These are phyloP conservation scores for Formica selysi DNA, from an alignment of 1,140 invertebrate species.

Conservation along the genomic window DNA sequence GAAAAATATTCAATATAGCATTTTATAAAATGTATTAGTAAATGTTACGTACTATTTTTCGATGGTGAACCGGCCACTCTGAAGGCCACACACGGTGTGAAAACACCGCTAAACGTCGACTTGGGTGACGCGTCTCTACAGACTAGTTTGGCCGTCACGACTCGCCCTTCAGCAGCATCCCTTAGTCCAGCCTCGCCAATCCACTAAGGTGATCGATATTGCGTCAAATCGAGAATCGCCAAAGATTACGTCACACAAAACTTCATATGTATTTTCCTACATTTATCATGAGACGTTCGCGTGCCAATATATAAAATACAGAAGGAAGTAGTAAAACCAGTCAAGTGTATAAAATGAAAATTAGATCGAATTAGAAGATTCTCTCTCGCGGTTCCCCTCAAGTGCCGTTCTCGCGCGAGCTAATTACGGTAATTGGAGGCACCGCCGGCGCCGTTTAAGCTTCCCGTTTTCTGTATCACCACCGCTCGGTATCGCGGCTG, in stretches of 20 bases:
- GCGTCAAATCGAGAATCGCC: not conserved
- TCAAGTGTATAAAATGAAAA: conserved; percentile 3
- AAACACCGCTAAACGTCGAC: conserved; percentile 87
- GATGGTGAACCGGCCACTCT: conserved; percentile 93
- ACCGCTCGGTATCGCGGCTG: not conserved
- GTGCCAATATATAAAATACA: not conserved
- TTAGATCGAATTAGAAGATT: not conserved
- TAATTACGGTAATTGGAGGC: conserved; percentile 39
- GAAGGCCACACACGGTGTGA: conserved; percentile 94
- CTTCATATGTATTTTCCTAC: not conserved
- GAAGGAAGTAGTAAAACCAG: not conserved
- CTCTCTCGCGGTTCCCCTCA: not conserved
- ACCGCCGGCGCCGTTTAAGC: not conserved
- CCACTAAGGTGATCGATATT: conserved; percentile 89
- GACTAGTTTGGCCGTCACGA: conserved; percentile 92
- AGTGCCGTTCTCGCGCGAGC: not conserved
- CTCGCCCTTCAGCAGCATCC: conserved; percentile 91
- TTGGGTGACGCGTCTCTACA: conserved; percentile 91
- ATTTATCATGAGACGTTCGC: not conserved
- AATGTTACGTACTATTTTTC: conserved; percentile 89
- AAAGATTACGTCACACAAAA: not conserved
- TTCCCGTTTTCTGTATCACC: not conserved
- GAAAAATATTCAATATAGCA: too few relatives aligned
- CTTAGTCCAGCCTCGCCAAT: conserved; percentile 91
- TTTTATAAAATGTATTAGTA: not conserved